A percentile compares a stretch with the other conserved stretches of the same genome.
These are phyloP conservation scores for Molanna angustata DNA, from an alignment of 2,888 invertebrate species.

Conservation along the genomic window DNA sequence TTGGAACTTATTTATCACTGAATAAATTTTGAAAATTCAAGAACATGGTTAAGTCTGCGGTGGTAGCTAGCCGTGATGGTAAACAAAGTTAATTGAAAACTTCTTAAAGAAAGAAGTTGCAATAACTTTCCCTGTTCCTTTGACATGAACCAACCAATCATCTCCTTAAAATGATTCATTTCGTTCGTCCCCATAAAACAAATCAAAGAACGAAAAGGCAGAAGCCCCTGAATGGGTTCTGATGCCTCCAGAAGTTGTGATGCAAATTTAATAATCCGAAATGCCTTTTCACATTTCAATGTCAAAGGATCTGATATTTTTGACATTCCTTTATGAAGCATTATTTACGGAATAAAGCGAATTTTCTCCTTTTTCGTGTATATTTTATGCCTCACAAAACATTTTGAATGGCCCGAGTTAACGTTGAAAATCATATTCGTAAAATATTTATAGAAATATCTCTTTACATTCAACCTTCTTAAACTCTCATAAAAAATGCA, in stretches of 20 bases:
- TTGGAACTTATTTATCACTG: too few species aligned
- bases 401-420: too few species aligned
- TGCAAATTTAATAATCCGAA: slow-evolving; percentile 33
- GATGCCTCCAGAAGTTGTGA: slow-evolving; percentile 23
- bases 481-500: too few species aligned
- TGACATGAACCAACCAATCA: slow-evolving; percentile 24
- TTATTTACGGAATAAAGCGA: too few species aligned
- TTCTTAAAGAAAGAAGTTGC: slow-evolving; percentile 22
- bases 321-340: slow-evolving; percentile 22
- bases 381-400: too few species aligned
- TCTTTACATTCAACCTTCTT: too few species aligned
- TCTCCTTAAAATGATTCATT: slow-evolving; percentile 20
- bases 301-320: slow-evolving; percentile 32
- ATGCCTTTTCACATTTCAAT: slow-evolving; percentile 33
- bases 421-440: too few species aligned
- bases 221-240: slow-evolving; percentile 12
- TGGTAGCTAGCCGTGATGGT: too few species aligned
- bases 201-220: slow-evolving; percentile 26
- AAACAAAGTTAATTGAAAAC: slow-evolving; percentile 32
- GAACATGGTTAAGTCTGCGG: too few species aligned
- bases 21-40: too few species aligned
- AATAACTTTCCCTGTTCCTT: slow-evolving; percentile 29
- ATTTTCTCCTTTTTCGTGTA: too few species aligned
- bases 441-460: too few species aligned
- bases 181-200: slow-evolving; percentile 24